Conservation (phyloP, 2,888 invertebrate genomes). For the Ferrisia virgata region DNA sequence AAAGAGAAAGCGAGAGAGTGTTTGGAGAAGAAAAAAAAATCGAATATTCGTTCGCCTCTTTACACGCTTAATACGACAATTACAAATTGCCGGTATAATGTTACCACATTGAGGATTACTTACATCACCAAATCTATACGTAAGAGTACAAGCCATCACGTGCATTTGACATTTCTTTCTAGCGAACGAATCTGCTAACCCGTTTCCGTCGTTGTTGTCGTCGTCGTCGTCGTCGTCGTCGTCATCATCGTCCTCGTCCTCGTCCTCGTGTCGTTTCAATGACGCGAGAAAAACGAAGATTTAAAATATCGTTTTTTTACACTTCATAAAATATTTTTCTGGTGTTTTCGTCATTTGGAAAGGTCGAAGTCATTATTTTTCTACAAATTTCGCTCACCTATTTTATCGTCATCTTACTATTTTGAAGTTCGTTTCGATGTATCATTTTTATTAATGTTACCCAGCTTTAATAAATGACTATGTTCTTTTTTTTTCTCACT, state of each 20-base stretch:
- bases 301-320: slow-evolving; percentile 10
- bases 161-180: slow-evolving; percentile 12
- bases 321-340: slow-evolving; percentile 26
- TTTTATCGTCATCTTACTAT: slow-evolving; percentile 29
- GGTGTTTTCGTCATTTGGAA: slow-evolving; percentile 19
- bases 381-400: slow-evolving; percentile 26
- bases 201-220: slow-evolving; percentile 12
- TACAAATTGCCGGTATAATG: slow-evolving; percentile 28
- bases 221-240: no score
- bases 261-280: not conserved
- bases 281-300: slow-evolving; percentile 7
- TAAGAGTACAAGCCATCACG: slow-evolving; percentile 24
- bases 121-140: slow-evolving; percentile 18
- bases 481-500: not conserved
- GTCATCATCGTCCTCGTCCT: no score
- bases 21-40: not conserved
- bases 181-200: not conserved
- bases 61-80: slow-evolving; percentile 26
- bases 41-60: slow-evolving; percentile 16
- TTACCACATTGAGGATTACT: slow-evolving; percentile 19
- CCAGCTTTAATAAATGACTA: slow-evolving; percentile 24
- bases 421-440: slow-evolving; percentile 22
- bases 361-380: slow-evolving; percentile 30
- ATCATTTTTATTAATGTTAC: slow-evolving; percentile 24
- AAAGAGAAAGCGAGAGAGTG: no score